These are phyloP conservation scores for Arbacia lixula DNA, from an alignment of 53 echinoderm and acorn worm species.

Conservation along the genomic window DNA sequence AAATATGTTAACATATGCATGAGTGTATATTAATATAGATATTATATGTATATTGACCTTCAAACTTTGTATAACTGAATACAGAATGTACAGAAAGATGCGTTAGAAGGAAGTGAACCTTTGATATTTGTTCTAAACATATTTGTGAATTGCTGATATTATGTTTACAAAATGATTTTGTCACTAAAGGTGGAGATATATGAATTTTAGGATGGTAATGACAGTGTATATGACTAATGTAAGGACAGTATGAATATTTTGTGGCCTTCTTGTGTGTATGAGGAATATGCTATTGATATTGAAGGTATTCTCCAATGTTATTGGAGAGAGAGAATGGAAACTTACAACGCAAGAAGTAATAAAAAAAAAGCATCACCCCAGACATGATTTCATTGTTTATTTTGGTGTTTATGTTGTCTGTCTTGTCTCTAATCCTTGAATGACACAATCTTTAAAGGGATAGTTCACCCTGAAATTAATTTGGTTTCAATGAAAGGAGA, in stretches of 20 bases:
- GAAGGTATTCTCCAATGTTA: slow-evolving; percentile 4
- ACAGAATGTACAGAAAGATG: background rate
- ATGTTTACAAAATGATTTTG: slow-evolving; percentile 30
- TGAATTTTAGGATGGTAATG: slow-evolving; percentile 10
- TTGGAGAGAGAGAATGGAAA: slow-evolving; percentile 1
- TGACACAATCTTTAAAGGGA: no score
- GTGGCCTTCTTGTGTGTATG: slow-evolving; percentile 42
- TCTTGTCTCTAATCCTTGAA: no score
- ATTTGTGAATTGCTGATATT: slow-evolving; percentile 7
- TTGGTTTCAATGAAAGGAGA: no score
- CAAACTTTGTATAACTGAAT: slow-evolving; percentile 37
- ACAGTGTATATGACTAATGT: slow-evolving; percentile 28
- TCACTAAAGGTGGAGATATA: slow-evolving; percentile 14
- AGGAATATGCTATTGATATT: slow-evolving; percentile 15
- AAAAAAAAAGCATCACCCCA: slow-evolving; percentile 42
- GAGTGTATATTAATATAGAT: slow-evolving; percentile 52
- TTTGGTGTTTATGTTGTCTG: no score
- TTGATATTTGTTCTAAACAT: slow-evolving; percentile 3
- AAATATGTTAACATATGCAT: no score
- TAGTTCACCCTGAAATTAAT: no score
- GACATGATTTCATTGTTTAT: no score
- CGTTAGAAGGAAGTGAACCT: background rate
- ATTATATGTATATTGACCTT: slow-evolving; percentile 51
- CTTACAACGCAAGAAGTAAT: slow-evolving; percentile 31
- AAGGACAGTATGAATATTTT: slow-evolving; percentile 41